These are phyloP conservation scores for Mythimna albipuncta DNA, from an alignment of 2,888 invertebrate species.

Conservation along the genomic window DNA sequence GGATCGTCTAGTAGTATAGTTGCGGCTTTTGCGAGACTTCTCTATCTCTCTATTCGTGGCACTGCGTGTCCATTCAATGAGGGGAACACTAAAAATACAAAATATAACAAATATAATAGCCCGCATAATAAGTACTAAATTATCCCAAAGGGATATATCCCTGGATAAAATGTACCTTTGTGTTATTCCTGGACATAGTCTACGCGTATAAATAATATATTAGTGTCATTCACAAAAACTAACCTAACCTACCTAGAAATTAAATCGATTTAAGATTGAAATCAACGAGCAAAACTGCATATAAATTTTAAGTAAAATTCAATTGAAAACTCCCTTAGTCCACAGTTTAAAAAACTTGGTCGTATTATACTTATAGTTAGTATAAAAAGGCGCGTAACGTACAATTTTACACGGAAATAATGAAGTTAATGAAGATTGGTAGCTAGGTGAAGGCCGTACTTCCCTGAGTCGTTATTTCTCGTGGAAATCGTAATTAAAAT, in stretches of 20 bases:
- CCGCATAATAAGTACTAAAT: too few relatives aligned
- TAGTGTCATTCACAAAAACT: too few relatives aligned
- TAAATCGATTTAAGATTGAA: background rate
- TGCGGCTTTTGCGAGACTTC: too few relatives aligned
- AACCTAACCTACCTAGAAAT: background rate
- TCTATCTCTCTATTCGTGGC: too few relatives aligned
- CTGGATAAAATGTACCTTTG: too few relatives aligned
- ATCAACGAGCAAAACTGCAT: background rate
- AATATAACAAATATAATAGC: too few relatives aligned
- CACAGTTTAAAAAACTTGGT: constrained; percentile 21
- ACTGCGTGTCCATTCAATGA: too few relatives aligned
- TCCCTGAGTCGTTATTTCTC: constrained; percentile 80
- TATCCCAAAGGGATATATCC: too few relatives aligned
- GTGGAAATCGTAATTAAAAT: constrained; percentile 88
- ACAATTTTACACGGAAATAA: constrained; percentile 81
- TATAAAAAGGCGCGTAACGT: constrained; percentile 65
- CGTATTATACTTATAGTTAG: constrained; percentile 14
- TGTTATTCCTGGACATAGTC: too few relatives aligned
- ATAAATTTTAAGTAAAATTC: background rate
- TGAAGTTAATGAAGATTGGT: constrained; percentile 88
- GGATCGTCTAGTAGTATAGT: too few relatives aligned
- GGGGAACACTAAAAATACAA: too few relatives aligned
- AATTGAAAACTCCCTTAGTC: constrained; percentile 9
- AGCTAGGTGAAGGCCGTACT: constrained; percentile 81
- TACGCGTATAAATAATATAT: too few relatives aligned